Base-by-base conservation (phyloP, 2,797 vertebrate species). In the Hydrophis major region DNA sequence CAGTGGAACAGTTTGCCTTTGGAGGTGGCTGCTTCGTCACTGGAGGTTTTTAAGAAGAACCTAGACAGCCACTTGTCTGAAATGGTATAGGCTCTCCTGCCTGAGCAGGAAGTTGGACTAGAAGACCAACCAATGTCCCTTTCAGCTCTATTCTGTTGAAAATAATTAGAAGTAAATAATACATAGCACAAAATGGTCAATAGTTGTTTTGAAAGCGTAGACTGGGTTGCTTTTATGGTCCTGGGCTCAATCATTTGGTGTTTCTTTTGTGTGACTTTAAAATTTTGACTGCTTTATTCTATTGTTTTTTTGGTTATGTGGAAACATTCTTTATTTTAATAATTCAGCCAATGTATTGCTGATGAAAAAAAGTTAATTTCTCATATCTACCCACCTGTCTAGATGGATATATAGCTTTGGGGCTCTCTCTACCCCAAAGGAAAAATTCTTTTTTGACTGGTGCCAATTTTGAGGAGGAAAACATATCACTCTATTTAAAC, bases 181-280 rank as follows among this genome's bases (percentile, higher is more conserved):
- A 2, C 56, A 22, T 87, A 32, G 27, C 57, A 66, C 1, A 42
- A 91, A 69, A 8, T 42, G 12, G 32, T 88, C 13, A 5, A 74
- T 13, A n/a, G 6, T 20, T n/a, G 53, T 53, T n/a, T 50, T 60
- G 50, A 89, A 89, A 83, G 69, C 89, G 83, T 89, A 92, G 47
- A 28, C 95, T 18, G 3, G 63, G 88, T 87, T 92, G 56, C 42
- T 96, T 13, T 2, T 87, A 83, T 90, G 93, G 66, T 94, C 10
- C 20, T n/a, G 88, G 74, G 88, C 63, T 90, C 60, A 37, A 2
- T 28, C 61, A 2, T 86, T 28, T 12, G 93, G 95, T 18, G 57
- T 92, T 37, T 95, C 87, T 5, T 3, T 22, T 50, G 4, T 60
- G 37, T 60, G 56, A 60, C 16, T 60, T 61, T 60, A 89, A 78